A percentile compares a stretch with the other conserved stretches of the same genome.
phyloP scores from a whole-genome alignment of 2,113 vertebrate genomes.

The Tragelaphus strepsiceros region DNA sequence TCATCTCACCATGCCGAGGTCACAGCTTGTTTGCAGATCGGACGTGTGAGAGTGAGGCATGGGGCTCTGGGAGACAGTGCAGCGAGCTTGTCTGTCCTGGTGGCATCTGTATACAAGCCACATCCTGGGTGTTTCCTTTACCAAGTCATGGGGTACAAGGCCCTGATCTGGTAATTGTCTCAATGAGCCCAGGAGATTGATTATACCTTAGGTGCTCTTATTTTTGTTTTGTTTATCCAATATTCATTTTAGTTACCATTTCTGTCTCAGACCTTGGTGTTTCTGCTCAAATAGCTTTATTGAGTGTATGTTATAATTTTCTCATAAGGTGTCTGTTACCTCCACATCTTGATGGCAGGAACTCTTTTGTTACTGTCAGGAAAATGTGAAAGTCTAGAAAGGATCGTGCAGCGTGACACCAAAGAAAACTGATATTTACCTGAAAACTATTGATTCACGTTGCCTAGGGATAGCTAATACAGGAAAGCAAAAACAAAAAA shows the following conservation, averaged over 20 bases:
- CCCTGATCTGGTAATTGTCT: background rate
- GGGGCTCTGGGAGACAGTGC: background rate
- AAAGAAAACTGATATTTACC: background rate
- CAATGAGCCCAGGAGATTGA: background rate
- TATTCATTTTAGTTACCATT: background rate
- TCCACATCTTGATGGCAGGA: background rate
- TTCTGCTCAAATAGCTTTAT: slow-evolving; percentile 34
- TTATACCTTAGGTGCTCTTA: background rate
- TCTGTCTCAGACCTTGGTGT: background rate
- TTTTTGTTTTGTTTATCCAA: background rate
- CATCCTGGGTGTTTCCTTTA: background rate
- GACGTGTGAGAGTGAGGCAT: background rate
- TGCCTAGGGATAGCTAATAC: background rate
- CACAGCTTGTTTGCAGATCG: background rate
- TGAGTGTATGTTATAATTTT: slow-evolving; percentile 4
- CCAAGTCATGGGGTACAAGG: background rate
- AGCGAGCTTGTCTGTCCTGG: background rate
- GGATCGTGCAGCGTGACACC: background rate
- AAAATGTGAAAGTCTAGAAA: slow-evolving; percentile 20
- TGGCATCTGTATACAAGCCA: background rate
- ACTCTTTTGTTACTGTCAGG: background rate
- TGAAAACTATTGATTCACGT: background rate
- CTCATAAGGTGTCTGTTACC: slow-evolving; percentile 9
- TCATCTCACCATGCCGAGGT: background rate
- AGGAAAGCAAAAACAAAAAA: background rate